Base-by-base conservation (phyloP, 2,113 vertebrate genomes). In the Onychorhynchus coronatus region DNA sequence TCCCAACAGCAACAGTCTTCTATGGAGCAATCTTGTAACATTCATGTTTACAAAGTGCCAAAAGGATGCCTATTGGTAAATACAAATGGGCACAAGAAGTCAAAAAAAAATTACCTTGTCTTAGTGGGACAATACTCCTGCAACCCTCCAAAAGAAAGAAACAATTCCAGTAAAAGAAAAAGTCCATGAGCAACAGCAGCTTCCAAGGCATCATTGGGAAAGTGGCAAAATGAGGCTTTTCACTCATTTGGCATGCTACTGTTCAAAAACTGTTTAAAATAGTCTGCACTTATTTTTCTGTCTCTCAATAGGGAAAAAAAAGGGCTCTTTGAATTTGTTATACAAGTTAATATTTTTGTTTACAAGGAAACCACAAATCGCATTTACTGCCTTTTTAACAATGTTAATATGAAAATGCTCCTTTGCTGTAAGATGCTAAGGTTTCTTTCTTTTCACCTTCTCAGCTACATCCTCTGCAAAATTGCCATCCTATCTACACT, bases 361-460 rank as follows among this genome's bases (percentile, higher is more conserved):
- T 77, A 53, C 39, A 80, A 86, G 31, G 47, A 78, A 88, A 58
- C 8, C 23, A 81, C 41, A 84, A 84, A 80, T 86, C 2, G 0
- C 59, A 23, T 86, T 93, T 61, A 72, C 47, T 87, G 61, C 24
- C 41, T 87, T 96, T 93, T 84, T 65, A 74, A 84, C 73, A 77
- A 72, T 8, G 25, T 23, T 91, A 75, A 68, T 58, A 86, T 14
- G n/a, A 89, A 94, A 92, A 89, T 46, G 49, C 2, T 94, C 56
- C 86, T 88, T 91, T 82, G 78, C 52, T 44, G 4, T 39, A 67
- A 71, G 20, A 46, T 78, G 65, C 66, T 66, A 91, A 59, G 31
- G 31, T 58, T 89, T 87, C 53, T 79, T 63, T 72, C 79, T 52
- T 86, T 87, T 81, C 68, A 86, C 49, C 47, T 89, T 77, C 50